Evolutionary conservation across 2,888 invertebrate species (phyloP), one percentile per base, ranked within the genome.

Genomic region (Petrophora chlorosata): DNA sequence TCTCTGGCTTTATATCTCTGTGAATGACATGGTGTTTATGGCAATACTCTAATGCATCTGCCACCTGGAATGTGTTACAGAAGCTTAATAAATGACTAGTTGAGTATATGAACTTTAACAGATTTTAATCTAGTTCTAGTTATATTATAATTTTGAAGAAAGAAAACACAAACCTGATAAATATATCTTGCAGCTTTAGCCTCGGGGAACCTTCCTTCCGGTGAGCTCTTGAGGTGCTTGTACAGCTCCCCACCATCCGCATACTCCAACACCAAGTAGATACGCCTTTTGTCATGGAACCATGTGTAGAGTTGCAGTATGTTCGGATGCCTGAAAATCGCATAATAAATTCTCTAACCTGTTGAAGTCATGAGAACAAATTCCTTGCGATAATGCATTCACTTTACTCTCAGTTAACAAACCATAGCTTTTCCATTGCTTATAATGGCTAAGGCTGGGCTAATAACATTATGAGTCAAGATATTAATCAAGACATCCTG

Each of bases 1-100:
- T 98, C 76, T 98, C 98, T 0, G 98, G 98, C 75, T 98, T 98
- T 8, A 98, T 95, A 76, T 98, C 98, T 47, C 97, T 91, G 79
- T 98, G 98, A 50, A 98, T 98, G 0, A 98, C 98, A 73, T 95
- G 94, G 67, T 95, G 94, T 45, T 92, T 85, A 77, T 98, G 98
- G 63, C 97, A 98, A 78, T 97, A 98, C 60, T 94, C 92, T 4
- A 98, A 90, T 0, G 98, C 98, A 86, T 96, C 95, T 1, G 96
- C 95, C 54, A 98, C 93, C 91, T 91, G 51, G 15, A 15, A 30
- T 0, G 7, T 17, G 3, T 17, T 7, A 32, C 5, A n/a, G n/a
- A n/a, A n/a, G n/a, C n/a, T n/a, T n/a, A n/a, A n/a, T n/a, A n/a
- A n/a, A n/a, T n/a, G n/a, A n/a, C n/a, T n/a, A n/a, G n/a, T n/a